Evolutionary conservation across 2,888 invertebrate genomes (phyloP), one percentile per base, ranked within the genome.

Genomic region (Andrena bucephala): DNA sequence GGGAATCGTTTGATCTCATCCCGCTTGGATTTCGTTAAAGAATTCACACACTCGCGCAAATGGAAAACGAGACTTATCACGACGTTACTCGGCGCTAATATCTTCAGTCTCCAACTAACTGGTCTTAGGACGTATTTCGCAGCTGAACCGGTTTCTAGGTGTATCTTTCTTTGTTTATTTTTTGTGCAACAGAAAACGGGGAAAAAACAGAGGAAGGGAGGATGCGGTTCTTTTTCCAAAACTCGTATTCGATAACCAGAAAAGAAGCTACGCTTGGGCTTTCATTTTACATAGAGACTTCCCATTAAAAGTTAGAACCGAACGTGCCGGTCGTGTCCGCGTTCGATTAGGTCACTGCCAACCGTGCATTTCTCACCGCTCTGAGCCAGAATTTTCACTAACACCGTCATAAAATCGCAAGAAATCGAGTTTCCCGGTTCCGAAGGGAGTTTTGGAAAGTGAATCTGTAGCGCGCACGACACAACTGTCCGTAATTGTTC

Each of bases 81-180:
- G 66, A 72, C 62, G 69, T 83, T 77, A 59, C 59, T 33, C 62
- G 72, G 57, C 57, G 66, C 65, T 54, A 57, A 36, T 42, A 77
- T 36, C 75, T 59, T 59, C 68, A 62, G 66, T 74, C 82, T 29
- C 69, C 68, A 50, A 73, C 66, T 31, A 48, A 68, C 73, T 77
- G 75, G 70, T 75, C 57, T 74, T 74, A 31, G 79, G 42, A 29
- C 52, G 72, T 54, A 31, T 72, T 74, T 84, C 63, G 33, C 27
- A 29, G 52, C 59, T 48, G 77, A 70, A 83, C 85, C 78, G 80
- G 82, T 87, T 83, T 57, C 62, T 70, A 65, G 60, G 42, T 62
- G 65, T 67, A 54, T 57, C 57, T 48, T 54, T 70, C 27, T 2
- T 75, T 65, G 52, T 24, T 36, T 36, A 10, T 2, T 42, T 42